Conservation (phyloP, 2,888 invertebrate genomes). For the Allophyes oxyacanthae region DNA sequence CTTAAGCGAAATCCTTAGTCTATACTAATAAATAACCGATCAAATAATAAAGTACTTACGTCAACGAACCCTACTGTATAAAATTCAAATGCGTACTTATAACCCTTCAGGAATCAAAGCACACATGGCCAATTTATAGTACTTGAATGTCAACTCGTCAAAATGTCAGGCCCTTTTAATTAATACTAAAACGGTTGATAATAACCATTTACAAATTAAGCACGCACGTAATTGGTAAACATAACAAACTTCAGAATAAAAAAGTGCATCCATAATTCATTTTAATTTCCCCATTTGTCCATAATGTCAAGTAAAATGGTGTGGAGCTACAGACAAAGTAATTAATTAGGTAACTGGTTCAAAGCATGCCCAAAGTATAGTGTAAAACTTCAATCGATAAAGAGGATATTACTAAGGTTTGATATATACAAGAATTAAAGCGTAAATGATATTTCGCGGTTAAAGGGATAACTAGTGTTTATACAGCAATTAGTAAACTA, state of each 20-base stretch:
- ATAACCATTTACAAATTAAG: conserved; percentile 30
- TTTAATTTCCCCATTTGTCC: conserved; percentile 45
- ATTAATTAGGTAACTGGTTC: conserved; percentile 9
- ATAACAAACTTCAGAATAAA: conserved; percentile 14
- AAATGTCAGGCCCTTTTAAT: conserved; percentile 46
- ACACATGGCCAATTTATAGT: conserved; percentile 19
- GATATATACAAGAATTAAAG: conserved; percentile 1
- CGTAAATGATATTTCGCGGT: not conserved
- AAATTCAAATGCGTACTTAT: conserved; percentile 28
- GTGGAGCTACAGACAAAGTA: conserved; percentile 7
- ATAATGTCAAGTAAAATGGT: conserved; percentile 37
- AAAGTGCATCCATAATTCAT: conserved; percentile 22
- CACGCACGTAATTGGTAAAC: conserved; percentile 29
- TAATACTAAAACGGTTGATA: conserved; percentile 28
- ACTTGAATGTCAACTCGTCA: conserved; percentile 46
- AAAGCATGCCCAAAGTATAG: not conserved
- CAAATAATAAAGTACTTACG: not conserved
- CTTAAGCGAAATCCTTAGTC: too few species aligned
- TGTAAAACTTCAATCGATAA: conserved; percentile 1
- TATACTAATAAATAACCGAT: too few species aligned
- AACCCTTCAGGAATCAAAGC: conserved; percentile 37
- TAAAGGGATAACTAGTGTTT: conserved; percentile 18
- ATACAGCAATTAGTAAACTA: conserved; percentile 46
- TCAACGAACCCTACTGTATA: conserved; percentile 3
- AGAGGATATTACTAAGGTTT: conserved; percentile 1